Conservation (phyloP, 2,797 vertebrate genomes). For the Neoniphon sammara region DNA sequence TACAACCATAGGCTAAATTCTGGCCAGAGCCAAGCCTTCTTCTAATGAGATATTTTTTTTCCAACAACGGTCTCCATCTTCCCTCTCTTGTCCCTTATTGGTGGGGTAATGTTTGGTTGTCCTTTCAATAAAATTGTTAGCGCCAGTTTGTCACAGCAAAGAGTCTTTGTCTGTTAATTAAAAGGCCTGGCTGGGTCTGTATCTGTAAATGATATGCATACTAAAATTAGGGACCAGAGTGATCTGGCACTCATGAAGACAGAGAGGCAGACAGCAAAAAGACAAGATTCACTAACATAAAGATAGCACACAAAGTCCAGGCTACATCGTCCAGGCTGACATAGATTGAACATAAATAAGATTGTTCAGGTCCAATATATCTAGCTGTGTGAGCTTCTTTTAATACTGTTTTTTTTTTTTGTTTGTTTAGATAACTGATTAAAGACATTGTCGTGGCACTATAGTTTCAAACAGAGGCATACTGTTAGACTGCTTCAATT, state of each 20-base stretch:
- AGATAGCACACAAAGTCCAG: neutral
- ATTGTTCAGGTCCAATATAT: neutral
- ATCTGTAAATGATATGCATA: constrained; percentile 61
- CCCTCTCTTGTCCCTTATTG: constrained; percentile 14
- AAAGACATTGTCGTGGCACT: neutral
- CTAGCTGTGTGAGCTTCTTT: neutral
- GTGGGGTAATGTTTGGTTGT: constrained; percentile 14
- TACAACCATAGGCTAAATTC: constrained; percentile 52
- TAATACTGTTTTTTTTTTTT: too few relatives aligned
- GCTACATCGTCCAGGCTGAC: neutral
- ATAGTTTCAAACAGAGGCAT: neutral
- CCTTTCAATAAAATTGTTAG: constrained; percentile 14
- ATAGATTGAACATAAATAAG: neutral
- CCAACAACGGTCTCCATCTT: constrained; percentile 14
- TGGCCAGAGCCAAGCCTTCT: constrained; percentile 28
- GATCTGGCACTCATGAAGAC: constrained; percentile 29
- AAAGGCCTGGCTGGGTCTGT: constrained; percentile 48
- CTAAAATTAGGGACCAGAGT: constrained; percentile 52
- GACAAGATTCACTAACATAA: constrained; percentile 11
- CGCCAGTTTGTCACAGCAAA: constrained; percentile 37
- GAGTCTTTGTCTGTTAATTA: constrained; percentile 63
- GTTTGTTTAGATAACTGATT: neutral
- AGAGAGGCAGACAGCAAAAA: neutral
- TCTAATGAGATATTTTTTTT: constrained; percentile 5
- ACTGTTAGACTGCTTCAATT: neutral